Conservation (phyloP, 2,888 invertebrate genomes). For the Ecdyonurus torrentis region DNA sequence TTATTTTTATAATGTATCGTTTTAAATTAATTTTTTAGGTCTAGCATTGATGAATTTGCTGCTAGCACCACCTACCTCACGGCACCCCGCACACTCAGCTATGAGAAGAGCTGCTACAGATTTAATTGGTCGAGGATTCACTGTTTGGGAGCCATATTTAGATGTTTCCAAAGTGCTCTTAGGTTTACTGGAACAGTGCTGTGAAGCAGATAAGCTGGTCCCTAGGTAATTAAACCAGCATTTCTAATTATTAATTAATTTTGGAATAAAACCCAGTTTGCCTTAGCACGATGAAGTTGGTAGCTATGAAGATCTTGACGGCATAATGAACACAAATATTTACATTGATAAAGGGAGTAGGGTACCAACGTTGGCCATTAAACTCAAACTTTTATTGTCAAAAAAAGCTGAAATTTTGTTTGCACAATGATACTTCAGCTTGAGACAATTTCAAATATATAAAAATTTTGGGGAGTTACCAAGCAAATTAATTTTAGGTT, state of each 20-base stretch:
- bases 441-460: no score
- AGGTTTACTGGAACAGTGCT: constrained; percentile 82
- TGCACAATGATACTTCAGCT: no score
- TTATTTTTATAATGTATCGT: no score
- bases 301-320: neutral
- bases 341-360: no score
- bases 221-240: constrained; percentile 37
- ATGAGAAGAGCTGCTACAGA: constrained; percentile 91
- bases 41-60: constrained; percentile 87
- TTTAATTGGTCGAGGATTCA: constrained; percentile 90
- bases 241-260: neutral
- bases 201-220: constrained; percentile 77
- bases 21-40: no score
- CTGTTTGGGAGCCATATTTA: constrained; percentile 97
- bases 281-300: neutral
- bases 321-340: no score
- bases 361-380: no score
- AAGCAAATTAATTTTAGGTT: no score
- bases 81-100: constrained; percentile 84
- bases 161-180: constrained; percentile 78
- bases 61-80: constrained; percentile 65
- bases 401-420: neutral
- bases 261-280: neutral
- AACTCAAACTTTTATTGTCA: neutral
- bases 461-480: no score